Conservation (phyloP, 2,888 invertebrate species). For the Listrodromus nycthemerus region DNA sequence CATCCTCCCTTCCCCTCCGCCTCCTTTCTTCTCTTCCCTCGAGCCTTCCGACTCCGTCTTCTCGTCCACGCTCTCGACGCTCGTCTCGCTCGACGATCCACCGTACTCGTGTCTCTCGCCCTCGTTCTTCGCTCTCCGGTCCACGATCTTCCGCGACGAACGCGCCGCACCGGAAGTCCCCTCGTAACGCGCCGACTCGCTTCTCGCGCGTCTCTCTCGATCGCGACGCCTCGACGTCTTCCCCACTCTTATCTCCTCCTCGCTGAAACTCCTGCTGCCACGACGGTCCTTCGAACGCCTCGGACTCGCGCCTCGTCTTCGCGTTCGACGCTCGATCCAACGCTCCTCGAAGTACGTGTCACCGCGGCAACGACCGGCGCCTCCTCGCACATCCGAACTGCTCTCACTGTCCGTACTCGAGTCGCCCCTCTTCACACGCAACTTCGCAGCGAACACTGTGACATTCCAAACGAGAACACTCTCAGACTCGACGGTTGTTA, state of each 20-base stretch:
- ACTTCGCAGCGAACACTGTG: constrained; percentile 79
- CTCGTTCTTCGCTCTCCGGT: constrained; percentile 78
- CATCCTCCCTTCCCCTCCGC: constrained; percentile 79
- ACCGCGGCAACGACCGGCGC: constrained; percentile 69
- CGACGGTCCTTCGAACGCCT: constrained; percentile 76
- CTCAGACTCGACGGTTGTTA: background rate
- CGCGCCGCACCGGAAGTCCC: constrained; percentile 69
- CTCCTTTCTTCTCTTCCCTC: constrained; percentile 19
- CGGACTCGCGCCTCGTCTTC: constrained; percentile 73
- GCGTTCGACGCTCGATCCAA: constrained; percentile 79
- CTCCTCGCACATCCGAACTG: constrained; percentile 59
- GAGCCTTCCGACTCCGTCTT: constrained; percentile 12
- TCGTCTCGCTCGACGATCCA: constrained; percentile 85
- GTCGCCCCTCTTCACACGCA: constrained; percentile 78
- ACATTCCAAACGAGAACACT: constrained; percentile 30
- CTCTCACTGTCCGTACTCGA: constrained; percentile 78
- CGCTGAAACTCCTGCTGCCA: constrained; percentile 82
- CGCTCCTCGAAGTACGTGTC: constrained; percentile 80
- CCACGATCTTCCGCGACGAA: constrained; percentile 21
- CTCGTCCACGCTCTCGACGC: constrained; percentile 68
- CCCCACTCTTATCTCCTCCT: constrained; percentile 83
- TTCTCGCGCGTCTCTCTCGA: constrained; percentile 76
- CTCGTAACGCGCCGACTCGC: constrained; percentile 81
- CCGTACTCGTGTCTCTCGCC: constrained; percentile 84
- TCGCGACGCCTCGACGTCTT: constrained; percentile 84